Base-by-base conservation (phyloP, 2,888 invertebrate genomes). In the Drosophila barbarae region DNA sequence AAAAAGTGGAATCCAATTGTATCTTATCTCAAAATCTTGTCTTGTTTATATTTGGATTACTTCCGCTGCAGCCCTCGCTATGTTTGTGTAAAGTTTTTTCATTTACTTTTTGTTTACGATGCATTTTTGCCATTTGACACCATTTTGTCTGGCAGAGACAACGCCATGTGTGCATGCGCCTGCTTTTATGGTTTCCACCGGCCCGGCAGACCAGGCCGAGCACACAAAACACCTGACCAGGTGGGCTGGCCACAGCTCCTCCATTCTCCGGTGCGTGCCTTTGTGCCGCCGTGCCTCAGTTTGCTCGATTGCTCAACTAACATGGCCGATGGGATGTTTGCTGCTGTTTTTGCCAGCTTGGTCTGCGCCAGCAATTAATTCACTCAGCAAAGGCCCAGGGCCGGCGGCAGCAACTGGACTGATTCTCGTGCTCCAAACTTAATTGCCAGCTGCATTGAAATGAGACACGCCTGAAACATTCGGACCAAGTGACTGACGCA, bases 91-190 rank as follows among this genome's bases (percentile, higher is more conserved):
- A 60, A 59, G 59, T 53, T 69, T 71, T 73, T 55, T 54, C 55
- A 69, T 71, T 76, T 68, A 49, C 53, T 60, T 70, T 71, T 64
- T 68, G 69, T 76, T 73, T 73, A 73, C 84, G 72, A 69, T 80
- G 84, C 81, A 74, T 69, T 81, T 61, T 73, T 79, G 80, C 72
- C 76, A 81, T 84, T 79, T 77, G 83, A 82, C 85, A 82, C 81
- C 79, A 82, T 82, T 81, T 79, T 69, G 83, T 73, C 82, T 73
- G 71, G 59, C 54, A 61, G 52, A 61, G 59, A 55, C 61, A 67
- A 41, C 49, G 36, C 23, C 30, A 30, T 35, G 42, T 52, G 41
- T 49, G 51, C 47, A 51, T 38, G 52, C 23, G 51, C 46, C 55
- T 75, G 67, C 68, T 84, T 80, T 76, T 80, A 84, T 81, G 82